Conservation (phyloP, 2,113 vertebrate species). For the Piprites chloris region DNA sequence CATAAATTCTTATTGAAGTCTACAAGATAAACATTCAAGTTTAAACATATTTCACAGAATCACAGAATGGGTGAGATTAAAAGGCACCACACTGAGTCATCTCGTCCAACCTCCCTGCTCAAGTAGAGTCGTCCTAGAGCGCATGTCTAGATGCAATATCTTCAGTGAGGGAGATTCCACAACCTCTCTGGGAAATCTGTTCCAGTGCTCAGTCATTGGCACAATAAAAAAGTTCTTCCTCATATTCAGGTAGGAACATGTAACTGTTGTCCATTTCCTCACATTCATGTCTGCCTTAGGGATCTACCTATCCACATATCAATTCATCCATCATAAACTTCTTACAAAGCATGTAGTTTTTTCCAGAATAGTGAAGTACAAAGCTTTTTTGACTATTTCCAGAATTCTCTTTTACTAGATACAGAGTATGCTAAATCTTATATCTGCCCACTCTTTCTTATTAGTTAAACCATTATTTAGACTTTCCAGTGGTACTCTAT, state of each 20-base stretch:
- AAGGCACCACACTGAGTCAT: neutral
- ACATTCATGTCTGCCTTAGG: neutral
- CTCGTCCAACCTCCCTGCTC: neutral
- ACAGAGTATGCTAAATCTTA: neutral
- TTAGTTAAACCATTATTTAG: neutral
- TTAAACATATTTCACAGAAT: neutral
- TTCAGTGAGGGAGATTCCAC: neutral
- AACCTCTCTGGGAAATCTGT: accelerated
- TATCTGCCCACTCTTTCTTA: neutral
- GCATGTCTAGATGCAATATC: neutral
- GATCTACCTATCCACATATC: neutral
- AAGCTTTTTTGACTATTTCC: neutral
- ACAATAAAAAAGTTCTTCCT: neutral
- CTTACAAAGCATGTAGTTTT: neutral
- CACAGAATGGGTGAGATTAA: neutral
- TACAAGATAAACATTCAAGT: neutral
- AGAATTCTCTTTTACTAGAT: neutral
- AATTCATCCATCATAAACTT: neutral
- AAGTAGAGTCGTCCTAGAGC: neutral
- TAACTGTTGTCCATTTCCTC: neutral
- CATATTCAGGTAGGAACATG: neutral
- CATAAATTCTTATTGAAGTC: neutral
- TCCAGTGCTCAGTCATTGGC: neutral
- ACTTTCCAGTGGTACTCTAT: neutral
- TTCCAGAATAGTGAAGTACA: neutral